These are phyloP conservation scores for Troilus luridus DNA, from an alignment of 2,888 invertebrate genomes.

Conservation along the genomic window DNA sequence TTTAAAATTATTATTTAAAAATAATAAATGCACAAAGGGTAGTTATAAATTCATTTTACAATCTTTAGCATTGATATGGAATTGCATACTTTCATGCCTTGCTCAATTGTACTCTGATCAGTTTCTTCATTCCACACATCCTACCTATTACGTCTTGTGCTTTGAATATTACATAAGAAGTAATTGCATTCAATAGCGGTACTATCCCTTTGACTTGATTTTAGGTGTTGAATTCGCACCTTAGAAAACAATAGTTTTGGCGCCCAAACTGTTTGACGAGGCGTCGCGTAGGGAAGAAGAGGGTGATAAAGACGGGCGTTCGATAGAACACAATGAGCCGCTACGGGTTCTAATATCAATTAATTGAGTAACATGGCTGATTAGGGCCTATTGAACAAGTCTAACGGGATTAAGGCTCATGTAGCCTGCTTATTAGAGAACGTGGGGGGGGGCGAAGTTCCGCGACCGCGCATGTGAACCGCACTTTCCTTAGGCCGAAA, in stretches of 20 bases:
- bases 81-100: too few species aligned
- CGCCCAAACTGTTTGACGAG: not conserved
- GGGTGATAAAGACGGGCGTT: conserved; percentile 22
- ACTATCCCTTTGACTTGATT: not conserved
- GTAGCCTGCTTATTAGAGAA: conserved; percentile 51
- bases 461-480: conserved; percentile 38
- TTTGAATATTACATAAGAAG: not conserved
- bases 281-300: not conserved
- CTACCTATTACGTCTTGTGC: not conserved
- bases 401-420: conserved; percentile 41
- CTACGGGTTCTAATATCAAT: conserved; percentile 41
- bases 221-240: not conserved
- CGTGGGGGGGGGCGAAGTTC: not conserved
- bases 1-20: too few species aligned
- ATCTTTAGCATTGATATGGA: too few species aligned
- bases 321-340: conserved; percentile 7
- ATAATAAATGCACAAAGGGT: too few species aligned
- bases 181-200: not conserved
- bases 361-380: conserved; percentile 52
- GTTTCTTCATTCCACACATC: not conserved
- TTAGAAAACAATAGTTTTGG: not conserved
- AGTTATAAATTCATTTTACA: too few species aligned
- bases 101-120: not conserved
- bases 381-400: conserved; percentile 56
- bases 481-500: conserved; percentile 60